Percentiles rank a stretch among this genome's conserved stretches.
phyloP scores from a whole-genome alignment of 1,140 invertebrate species.

The Hycleus cichorii region DNA sequence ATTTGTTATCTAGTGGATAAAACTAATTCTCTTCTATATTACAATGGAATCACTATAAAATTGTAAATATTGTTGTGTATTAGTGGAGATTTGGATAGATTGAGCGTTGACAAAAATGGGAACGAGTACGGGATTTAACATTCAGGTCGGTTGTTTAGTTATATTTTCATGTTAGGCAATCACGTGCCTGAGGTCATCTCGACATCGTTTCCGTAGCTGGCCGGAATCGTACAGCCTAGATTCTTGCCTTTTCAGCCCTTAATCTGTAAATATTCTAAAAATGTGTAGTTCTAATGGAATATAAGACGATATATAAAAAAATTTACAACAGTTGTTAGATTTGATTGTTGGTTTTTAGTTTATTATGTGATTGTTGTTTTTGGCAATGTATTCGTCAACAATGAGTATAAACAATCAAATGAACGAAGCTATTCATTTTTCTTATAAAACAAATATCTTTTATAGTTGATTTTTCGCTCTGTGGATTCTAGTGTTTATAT shows the following conservation, averaged over 20 bases:
- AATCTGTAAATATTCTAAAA: neutral
- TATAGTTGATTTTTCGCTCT: constrained; percentile 14
- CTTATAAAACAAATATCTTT: neutral
- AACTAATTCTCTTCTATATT: neutral
- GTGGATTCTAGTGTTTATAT: constrained; percentile 11
- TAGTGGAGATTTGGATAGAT: no score
- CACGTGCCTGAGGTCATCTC: constrained; percentile 19
- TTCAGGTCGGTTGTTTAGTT: constrained; percentile 16
- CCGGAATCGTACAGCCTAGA: constrained; percentile 16
- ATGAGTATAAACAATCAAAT: no score
- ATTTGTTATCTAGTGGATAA: constrained; percentile 2
- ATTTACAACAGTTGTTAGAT: no score
- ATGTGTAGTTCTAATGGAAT: no score
- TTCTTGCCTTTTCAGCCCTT: neutral
- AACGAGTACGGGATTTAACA: constrained; percentile 5
- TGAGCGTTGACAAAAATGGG: no score
- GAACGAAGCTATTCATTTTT: no score
- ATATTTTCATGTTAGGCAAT: constrained; percentile 20
- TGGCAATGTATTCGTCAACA: no score
- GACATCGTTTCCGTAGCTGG: constrained; percentile 19
- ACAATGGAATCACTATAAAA: no score
- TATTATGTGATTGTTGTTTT: no score
- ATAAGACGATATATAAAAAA: neutral
- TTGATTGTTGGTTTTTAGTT: no score
- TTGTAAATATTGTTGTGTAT: no score